phyloP scores from a whole-genome alignment of 2,888 invertebrate species.

The Lochmaea crataegi region DNA sequence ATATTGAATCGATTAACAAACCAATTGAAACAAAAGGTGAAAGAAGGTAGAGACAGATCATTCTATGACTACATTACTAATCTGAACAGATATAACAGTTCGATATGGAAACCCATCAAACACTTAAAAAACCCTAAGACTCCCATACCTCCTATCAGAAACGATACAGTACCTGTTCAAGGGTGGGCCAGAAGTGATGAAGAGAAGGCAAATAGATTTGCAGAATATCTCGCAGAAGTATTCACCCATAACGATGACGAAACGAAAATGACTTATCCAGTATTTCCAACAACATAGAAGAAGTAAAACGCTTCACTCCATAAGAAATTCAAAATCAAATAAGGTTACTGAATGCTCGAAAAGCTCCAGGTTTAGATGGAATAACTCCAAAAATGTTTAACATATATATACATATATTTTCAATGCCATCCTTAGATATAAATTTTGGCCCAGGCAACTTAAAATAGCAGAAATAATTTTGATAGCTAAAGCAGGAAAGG shows the following conservation, averaged over 20 bases:
- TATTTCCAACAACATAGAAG: slow-evolving; percentile 4
- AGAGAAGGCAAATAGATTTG: neutral
- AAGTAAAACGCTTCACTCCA: slow-evolving; percentile 7
- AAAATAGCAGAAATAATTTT: no score
- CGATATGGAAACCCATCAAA: neutral
- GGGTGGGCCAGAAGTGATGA: no score
- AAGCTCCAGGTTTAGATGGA: slow-evolving; percentile 8
- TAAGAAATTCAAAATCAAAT: slow-evolving; percentile 12
- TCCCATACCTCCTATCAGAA: no score
- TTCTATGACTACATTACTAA: neutral
- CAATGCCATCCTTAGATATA: no score
- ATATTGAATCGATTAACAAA: no score
- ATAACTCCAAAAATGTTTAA: slow-evolving; percentile 3
- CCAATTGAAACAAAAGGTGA: neutral
- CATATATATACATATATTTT: no score
- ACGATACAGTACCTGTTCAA: no score
- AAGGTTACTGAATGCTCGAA: no score
- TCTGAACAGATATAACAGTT: neutral
- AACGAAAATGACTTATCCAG: slow-evolving; percentile 3
- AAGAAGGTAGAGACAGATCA: neutral
- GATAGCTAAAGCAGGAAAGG: no score
- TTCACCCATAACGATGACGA: slow-evolving; percentile 6
- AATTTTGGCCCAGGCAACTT: no score
- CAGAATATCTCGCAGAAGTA: slow-evolving; percentile 1
- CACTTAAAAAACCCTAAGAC: neutral